A percentile compares a stretch with the other conserved stretches of the same genome.
phyloP scores from a whole-genome alignment of 1,140 invertebrate genomes.

The Neodiprion lecontei region DNA sequence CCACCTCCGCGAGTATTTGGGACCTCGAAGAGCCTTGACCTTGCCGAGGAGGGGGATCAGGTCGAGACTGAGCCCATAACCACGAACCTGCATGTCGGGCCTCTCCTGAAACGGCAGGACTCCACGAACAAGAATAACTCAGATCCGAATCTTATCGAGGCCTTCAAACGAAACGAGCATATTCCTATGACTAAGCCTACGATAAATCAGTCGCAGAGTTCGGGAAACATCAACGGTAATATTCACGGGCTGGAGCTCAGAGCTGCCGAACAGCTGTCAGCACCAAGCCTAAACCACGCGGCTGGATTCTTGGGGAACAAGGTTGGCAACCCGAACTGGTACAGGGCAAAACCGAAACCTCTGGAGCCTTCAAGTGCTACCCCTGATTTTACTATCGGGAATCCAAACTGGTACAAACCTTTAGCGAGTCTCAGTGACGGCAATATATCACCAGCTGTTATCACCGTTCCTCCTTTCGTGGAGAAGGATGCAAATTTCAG shows the following conservation, averaged over 20 bases:
- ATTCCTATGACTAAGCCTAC: not conserved
- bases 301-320: slow-evolving; percentile 30
- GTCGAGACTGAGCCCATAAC: slow-evolving; percentile 45
- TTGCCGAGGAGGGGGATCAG: slow-evolving; percentile 45
- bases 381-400: slow-evolving; percentile 34
- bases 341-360: slow-evolving; percentile 19
- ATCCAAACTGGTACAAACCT: slow-evolving; percentile 48
- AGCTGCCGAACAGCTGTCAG: not conserved
- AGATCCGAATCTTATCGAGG: slow-evolving; percentile 43
- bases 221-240: not conserved
- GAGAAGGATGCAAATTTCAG: not conserved
- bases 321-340: slow-evolving; percentile 32
- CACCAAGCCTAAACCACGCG: not conserved
- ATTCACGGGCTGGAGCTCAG: not conserved
- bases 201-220: not conserved
- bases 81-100: slow-evolving; percentile 53
- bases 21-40: slow-evolving; percentile 39
- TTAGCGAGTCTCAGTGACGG: not conserved
- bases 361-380: slow-evolving; percentile 12
- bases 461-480: not conserved
- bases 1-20: slow-evolving; percentile 52
- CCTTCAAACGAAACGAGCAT: not conserved
- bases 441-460: not conserved
- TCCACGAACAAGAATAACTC: slow-evolving; percentile 36
- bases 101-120: slow-evolving; percentile 44